A percentile compares a stretch with the other conserved stretches of the same genome.
Evolutionary conservation across 2,113 vertebrate species (phyloP).

Genomic region (Pteronura brasiliensis): DNA sequence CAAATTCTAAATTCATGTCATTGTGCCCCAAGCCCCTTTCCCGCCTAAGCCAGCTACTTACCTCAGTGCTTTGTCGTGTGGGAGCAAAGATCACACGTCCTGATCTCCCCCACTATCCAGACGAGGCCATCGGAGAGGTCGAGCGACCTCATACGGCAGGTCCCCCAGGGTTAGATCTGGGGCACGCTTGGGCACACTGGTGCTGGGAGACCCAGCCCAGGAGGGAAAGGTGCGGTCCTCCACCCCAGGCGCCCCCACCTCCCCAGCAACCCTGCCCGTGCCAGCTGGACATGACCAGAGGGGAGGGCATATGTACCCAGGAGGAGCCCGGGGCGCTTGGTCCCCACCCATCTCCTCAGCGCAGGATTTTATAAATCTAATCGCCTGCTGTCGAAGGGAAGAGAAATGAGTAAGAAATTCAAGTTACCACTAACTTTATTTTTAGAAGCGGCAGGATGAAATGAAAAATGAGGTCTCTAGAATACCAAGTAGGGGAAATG

Average conservation of each 20-base stretch:
- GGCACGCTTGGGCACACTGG: accelerated
- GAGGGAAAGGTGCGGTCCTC: accelerated
- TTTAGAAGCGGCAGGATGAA: background rate
- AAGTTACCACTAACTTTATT: background rate
- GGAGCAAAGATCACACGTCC: background rate
- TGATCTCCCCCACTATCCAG: background rate
- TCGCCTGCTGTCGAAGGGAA: background rate
- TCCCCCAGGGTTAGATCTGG: background rate
- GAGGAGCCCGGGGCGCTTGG: accelerated
- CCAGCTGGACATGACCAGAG: accelerated
- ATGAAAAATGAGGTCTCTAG: background rate
- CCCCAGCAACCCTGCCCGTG: accelerated
- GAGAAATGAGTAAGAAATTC: background rate
- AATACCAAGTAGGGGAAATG: background rate
- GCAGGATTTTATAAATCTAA: background rate
- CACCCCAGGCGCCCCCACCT: accelerated
- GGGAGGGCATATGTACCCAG: no score
- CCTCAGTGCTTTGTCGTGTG: accelerated
- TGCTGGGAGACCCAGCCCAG: background rate
- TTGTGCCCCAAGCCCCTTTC: no score
- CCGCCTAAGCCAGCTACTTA: accelerated
- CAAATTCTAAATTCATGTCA: background rate
- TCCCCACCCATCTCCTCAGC: background rate
- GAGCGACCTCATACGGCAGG: accelerated
- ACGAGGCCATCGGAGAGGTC: accelerated